Conservation (phyloP, 2,888 invertebrate genomes). For the Ditula angustiorana region DNA sequence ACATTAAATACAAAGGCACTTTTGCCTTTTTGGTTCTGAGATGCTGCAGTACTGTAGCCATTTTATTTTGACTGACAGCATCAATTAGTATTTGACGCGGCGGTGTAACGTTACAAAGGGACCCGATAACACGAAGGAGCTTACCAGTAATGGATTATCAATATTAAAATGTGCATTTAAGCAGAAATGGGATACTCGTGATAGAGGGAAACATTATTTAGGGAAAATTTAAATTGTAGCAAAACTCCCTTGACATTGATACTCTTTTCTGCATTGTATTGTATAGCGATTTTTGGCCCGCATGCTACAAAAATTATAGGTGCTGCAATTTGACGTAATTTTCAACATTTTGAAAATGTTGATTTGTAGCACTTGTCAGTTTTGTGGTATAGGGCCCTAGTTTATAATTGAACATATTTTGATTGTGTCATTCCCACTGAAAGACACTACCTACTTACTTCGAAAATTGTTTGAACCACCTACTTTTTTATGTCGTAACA, state of each 20-base stretch:
- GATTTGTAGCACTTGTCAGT: too few relatives aligned
- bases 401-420: too few relatives aligned
- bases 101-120: slow-evolving; percentile 81
- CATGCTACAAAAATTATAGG: too few relatives aligned
- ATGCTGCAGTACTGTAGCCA: slow-evolving; percentile 46
- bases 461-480: too few relatives aligned
- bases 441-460: too few relatives aligned
- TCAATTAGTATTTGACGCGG: slow-evolving; percentile 81
- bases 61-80: slow-evolving; percentile 82
- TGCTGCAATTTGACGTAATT: too few relatives aligned
- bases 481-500: too few relatives aligned
- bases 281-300: background rate
- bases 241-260: background rate
- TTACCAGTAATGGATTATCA: slow-evolving; percentile 75
- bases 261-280: background rate
- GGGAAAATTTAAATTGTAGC: background rate
- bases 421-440: too few relatives aligned
- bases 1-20: background rate
- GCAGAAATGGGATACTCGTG: slow-evolving; percentile 21
- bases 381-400: too few relatives aligned
- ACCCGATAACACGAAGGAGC: slow-evolving; percentile 65
- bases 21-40: background rate
- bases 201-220: slow-evolving; percentile 42
- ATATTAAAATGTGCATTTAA: slow-evolving; percentile 68
- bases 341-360: too few relatives aligned